phyloP scores from a whole-genome alignment of 2,113 vertebrate species.

The Malurus alboscapulatus region DNA sequence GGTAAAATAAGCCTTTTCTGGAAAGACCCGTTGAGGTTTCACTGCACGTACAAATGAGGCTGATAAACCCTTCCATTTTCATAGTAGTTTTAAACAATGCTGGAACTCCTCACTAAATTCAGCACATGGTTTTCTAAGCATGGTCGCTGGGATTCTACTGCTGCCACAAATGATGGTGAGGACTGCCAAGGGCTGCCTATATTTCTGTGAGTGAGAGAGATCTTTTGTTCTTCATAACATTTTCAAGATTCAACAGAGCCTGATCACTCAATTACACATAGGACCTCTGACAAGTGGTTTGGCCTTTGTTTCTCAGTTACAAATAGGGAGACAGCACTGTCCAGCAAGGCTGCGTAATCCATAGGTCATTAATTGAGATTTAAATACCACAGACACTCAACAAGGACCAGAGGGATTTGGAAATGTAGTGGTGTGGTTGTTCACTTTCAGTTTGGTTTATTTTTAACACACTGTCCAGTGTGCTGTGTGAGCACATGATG shows the following conservation, averaged over 20 bases:
- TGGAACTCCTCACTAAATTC: background rate
- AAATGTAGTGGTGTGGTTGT: background rate
- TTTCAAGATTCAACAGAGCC: background rate
- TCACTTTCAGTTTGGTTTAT: background rate
- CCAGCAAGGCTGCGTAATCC: background rate
- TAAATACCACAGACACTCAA: background rate
- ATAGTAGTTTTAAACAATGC: background rate
- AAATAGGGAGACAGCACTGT: background rate
- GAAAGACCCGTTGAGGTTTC: background rate
- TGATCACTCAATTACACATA: background rate
- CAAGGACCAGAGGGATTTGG: background rate
- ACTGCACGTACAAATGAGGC: fast-evolving
- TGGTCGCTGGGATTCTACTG: background rate
- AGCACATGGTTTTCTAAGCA: fast-evolving
- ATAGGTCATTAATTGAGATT: background rate
- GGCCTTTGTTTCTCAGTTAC: background rate
- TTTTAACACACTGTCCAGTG: background rate
- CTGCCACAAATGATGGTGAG: background rate
- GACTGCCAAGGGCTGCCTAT: background rate
- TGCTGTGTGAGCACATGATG: background rate
- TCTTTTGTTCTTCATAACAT: background rate
- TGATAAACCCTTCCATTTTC: background rate
- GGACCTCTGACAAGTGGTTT: background rate
- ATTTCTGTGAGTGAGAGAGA: background rate
- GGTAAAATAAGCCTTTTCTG: background rate